Evolutionary conservation across 2,797 vertebrate species (phyloP).

Genomic region (Bradypus variegatus): DNA sequence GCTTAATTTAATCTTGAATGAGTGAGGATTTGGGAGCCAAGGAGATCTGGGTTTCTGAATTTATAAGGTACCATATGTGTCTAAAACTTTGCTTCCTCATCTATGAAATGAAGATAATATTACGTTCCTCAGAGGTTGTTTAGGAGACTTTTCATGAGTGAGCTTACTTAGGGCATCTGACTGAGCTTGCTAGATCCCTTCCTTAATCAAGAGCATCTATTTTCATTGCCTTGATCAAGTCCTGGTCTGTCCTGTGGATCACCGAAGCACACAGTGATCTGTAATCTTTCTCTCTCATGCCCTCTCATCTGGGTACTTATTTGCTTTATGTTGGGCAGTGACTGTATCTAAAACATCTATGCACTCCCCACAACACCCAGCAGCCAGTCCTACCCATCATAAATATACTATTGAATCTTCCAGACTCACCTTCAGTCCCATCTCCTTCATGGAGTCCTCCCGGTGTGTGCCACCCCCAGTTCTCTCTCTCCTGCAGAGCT

Average conservation of each 20-base stretch:
- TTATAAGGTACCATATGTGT: background rate
- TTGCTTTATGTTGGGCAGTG: background rate
- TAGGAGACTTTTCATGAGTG: background rate
- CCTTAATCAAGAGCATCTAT: background rate
- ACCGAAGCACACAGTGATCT: background rate
- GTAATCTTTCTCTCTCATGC: background rate
- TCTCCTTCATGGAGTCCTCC: background rate
- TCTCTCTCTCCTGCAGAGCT: background rate
- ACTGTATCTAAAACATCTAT: background rate
- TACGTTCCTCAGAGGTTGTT: background rate
- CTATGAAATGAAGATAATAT: background rate
- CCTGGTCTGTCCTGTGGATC: background rate
- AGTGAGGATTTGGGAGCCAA: background rate
- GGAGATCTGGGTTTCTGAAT: background rate
- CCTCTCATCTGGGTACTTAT: background rate
- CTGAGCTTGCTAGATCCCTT: background rate
- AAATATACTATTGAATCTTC: background rate
- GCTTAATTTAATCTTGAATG: background rate
- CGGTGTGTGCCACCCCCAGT: background rate
- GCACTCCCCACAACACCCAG: background rate
- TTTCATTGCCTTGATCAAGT: background rate
- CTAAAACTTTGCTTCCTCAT: background rate
- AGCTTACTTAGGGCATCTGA: background rate
- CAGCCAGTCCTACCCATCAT: background rate
- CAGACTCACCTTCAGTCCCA: background rate